A percentile compares a stretch with the other conserved stretches of the same genome.
Conservation (phyloP, 1,140 invertebrate species). For the Zaprionus camerounensis region DNA sequence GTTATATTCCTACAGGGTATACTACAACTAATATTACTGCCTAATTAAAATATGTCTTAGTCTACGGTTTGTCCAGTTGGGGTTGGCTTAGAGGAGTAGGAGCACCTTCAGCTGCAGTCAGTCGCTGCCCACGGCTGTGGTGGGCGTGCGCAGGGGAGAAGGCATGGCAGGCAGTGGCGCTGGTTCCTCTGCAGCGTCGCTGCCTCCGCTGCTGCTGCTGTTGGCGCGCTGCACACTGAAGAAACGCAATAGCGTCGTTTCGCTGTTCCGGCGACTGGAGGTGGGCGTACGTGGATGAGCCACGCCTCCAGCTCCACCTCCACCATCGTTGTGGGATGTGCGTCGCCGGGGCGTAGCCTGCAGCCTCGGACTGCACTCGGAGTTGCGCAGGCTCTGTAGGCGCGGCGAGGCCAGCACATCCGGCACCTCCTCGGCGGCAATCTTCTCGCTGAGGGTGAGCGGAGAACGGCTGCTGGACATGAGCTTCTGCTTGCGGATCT, state of each 20-base stretch:
- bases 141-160: slow-evolving; percentile 38
- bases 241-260: slow-evolving; percentile 77
- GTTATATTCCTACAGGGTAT: slow-evolving; percentile 30
- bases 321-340: slow-evolving; percentile 59
- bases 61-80: slow-evolving; percentile 57
- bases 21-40: slow-evolving; percentile 35
- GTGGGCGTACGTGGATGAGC: slow-evolving; percentile 69
- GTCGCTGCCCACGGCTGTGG: slow-evolving; percentile 60
- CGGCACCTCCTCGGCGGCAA: slow-evolving; percentile 50
- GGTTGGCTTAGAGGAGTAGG: background rate
- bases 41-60: slow-evolving; percentile 21
- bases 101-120: slow-evolving; percentile 25
- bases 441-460: slow-evolving; percentile 69
- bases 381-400: slow-evolving; percentile 69
- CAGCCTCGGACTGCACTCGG: slow-evolving; percentile 68
- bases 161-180: slow-evolving; percentile 9
- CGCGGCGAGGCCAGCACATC: slow-evolving; percentile 70
- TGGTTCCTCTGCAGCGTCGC: slow-evolving; percentile 1
- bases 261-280: slow-evolving; percentile 78
- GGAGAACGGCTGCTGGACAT: slow-evolving; percentile 60
- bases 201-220: background rate
- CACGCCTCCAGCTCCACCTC: slow-evolving; percentile 1
- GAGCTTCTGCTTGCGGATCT: slow-evolving; percentile 87
- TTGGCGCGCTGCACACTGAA: slow-evolving; percentile 69
- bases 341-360: slow-evolving; percentile 65